Base-by-base conservation (phyloP, 2,797 vertebrate species). In the Ictinia mississippiensis region DNA sequence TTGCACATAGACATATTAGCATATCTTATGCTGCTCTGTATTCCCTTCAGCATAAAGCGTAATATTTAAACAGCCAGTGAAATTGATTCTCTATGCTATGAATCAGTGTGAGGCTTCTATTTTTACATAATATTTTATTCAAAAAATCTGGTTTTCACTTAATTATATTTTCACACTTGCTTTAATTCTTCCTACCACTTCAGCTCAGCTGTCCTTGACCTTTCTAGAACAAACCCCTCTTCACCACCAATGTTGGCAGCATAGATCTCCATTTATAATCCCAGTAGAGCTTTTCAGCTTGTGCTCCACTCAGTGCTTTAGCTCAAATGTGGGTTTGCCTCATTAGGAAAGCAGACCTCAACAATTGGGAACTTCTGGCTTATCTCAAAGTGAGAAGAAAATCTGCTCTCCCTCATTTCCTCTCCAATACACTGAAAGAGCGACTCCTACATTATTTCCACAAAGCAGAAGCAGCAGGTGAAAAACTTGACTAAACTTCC, bases 401-500 rank as follows among this genome's bases (percentile, higher is more conserved):
- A 88, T 68, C 94, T 79, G 74, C 31, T 94, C 44, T 91, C 83
- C 87, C 77, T 68, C 59, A 53, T 82, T 95, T 90, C 85, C 83
- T 94, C 83, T 56, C 55, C 59, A 26, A 11, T 23, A 35, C 73
- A 33, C 52, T 61, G 52, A 5, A 70, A 62, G 75, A 95, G 68
- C 0, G 8, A 84, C 31, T 95, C 53, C 58, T 59, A 68, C 9
- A 2, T 66, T 91, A 94, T 72, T 96, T 62, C 85, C 77, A 90
- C 47, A 62, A 19, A 53, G 52, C 52, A 53, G 29, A 35, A 79
- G 61, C 75, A 93, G 50, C 85, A 96, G 94, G 94, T 96, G 74
- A 96, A 94, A 89, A 87, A 29, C 70, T 80, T 87, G 62, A 71
- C 71, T 83, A 5, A 89, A 81, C 55, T 93, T 96, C 95, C 95